Evolutionary conservation across 2,888 invertebrate genomes (phyloP).

Genomic region (Orthosia incerta): DNA sequence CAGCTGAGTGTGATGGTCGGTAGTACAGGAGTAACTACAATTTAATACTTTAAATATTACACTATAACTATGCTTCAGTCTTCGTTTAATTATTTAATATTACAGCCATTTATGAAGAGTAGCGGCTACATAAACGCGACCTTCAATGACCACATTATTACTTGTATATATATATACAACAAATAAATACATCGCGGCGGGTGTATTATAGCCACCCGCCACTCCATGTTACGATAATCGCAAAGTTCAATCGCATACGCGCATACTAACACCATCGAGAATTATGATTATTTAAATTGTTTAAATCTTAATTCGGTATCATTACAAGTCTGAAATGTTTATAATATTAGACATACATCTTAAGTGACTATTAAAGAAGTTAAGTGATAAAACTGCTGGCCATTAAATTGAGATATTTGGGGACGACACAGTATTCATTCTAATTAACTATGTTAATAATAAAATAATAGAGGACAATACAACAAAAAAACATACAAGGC

Average conservation of each 20-base stretch:
- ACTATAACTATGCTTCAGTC: conserved; percentile 90
- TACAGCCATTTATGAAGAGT: conserved; percentile 84
- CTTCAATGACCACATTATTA: conserved; percentile 78
- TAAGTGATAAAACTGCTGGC: conserved; percentile 80
- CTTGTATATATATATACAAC: conserved; percentile 76
- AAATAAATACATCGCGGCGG: conserved; percentile 58
- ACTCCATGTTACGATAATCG: conserved; percentile 43
- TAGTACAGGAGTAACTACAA: conserved; percentile 80
- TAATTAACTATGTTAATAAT: conserved; percentile 42
- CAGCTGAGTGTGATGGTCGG: conserved; percentile 80
- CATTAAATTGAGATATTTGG: conserved; percentile 75
- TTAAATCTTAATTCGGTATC: conserved; percentile 74
- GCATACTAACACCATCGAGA: conserved; percentile 60
- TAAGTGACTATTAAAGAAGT: conserved; percentile 74
- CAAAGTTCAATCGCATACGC: conserved; percentile 55
- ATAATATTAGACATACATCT: conserved; percentile 70
- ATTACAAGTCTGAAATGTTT: conserved; percentile 71
- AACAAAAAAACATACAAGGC: conserved; percentile 36
- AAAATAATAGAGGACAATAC: conserved; percentile 50
- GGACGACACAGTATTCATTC: conserved; percentile 68
- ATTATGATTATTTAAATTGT: conserved; percentile 58
- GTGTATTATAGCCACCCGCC: conserved; percentile 53
- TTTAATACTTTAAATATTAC: conserved; percentile 88
- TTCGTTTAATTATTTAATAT: conserved; percentile 88
- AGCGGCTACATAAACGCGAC: conserved; percentile 75